Percentiles rank a stretch among this genome's conserved stretches.
These are phyloP conservation scores for Phoxinus phoxinus DNA, from an alignment of 2,113 vertebrate species.

Conservation along the genomic window DNA sequence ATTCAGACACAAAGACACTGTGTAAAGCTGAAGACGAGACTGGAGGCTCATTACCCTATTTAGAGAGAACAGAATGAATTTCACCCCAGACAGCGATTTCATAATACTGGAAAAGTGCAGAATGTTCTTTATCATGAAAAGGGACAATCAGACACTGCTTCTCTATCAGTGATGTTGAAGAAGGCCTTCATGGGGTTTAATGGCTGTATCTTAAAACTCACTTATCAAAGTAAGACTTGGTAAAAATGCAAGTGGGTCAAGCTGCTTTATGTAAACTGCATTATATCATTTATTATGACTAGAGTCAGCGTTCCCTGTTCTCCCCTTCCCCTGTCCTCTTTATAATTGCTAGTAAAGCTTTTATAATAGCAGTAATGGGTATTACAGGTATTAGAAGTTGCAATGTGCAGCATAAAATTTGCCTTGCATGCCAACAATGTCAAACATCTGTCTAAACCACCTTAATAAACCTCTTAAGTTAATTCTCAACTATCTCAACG, in stretches of 20 bases:
- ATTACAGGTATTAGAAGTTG: background rate
- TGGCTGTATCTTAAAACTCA: constrained; percentile 3
- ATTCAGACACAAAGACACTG: constrained; percentile 1
- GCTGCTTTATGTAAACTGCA: background rate
- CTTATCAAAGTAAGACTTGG: background rate
- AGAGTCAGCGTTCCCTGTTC: background rate
- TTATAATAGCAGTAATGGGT: background rate
- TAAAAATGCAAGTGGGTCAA: background rate
- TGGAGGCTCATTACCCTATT: constrained; percentile 15
- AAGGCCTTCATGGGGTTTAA: background rate
- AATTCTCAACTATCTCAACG: no score
- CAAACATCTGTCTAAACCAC: background rate
- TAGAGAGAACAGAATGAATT: background rate
- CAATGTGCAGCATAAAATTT: background rate
- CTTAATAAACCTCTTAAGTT: background rate
- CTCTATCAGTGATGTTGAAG: constrained; percentile 12
- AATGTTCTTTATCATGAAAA: constrained; percentile 2
- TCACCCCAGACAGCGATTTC: background rate
- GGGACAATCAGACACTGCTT: background rate
- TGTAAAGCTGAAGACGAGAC: background rate
- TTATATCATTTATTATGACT: background rate
- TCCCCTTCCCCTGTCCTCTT: background rate
- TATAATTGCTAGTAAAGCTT: background rate
- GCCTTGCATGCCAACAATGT: background rate
- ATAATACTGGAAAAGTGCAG: constrained; percentile 10